A percentile compares a stretch with the other conserved stretches of the same genome.
Conservation (phyloP, 2,797 vertebrate species). For the Leptatherina wallacei region DNA sequence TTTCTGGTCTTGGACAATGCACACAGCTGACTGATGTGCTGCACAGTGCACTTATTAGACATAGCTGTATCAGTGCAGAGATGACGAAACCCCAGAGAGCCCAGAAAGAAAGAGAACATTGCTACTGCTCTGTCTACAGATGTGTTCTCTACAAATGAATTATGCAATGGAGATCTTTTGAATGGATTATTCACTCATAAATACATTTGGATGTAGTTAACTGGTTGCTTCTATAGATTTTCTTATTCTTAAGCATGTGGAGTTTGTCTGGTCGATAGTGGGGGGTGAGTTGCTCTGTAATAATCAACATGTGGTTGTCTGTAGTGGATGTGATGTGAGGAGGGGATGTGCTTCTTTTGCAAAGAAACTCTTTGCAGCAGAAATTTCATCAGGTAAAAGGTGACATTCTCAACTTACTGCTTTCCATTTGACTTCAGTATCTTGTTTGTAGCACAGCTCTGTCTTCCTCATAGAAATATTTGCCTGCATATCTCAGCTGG, state of each 20-base stretch:
- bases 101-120: slow-evolving; percentile 50
- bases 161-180: slow-evolving; percentile 57
- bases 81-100: slow-evolving; percentile 62
- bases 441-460: slow-evolving; percentile 34
- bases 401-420: slow-evolving; percentile 45
- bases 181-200: slow-evolving; percentile 51
- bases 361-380: slow-evolving; percentile 11
- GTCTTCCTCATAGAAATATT: slow-evolving; percentile 32
- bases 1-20: slow-evolving; percentile 40
- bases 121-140: slow-evolving; percentile 54
- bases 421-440: slow-evolving; percentile 30
- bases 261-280: slow-evolving; percentile 13
- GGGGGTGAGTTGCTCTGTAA: slow-evolving; percentile 11
- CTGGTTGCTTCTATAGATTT: slow-evolving; percentile 40
- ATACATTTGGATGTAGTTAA: slow-evolving; percentile 49
- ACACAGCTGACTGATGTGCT: slow-evolving; percentile 56
- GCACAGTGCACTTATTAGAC: slow-evolving; percentile 56
- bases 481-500: slow-evolving; percentile 17
- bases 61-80: slow-evolving; percentile 34
- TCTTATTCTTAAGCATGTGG: slow-evolving; percentile 22
- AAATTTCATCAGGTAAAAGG: slow-evolving; percentile 23
- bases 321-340: slow-evolving; percentile 8
- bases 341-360: neutral
- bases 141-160: slow-evolving; percentile 67
- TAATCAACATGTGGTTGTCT: slow-evolving; percentile 14